phyloP scores from a whole-genome alignment of 2,797 vertebrate species.

The Linurgus olivaceus region DNA sequence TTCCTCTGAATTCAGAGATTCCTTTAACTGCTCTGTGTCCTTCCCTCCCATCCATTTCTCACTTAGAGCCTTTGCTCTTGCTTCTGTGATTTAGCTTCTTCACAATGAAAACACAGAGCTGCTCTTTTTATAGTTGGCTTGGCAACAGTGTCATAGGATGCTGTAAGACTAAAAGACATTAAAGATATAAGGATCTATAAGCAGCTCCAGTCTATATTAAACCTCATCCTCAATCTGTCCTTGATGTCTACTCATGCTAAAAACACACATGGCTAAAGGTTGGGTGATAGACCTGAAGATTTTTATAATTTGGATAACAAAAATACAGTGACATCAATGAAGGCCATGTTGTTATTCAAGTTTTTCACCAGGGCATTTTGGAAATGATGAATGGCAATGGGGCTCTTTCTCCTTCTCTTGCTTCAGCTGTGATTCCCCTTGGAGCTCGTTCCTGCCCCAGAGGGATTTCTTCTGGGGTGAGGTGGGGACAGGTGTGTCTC shows the following conservation, averaged over 20 bases:
- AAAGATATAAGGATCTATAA: not conserved
- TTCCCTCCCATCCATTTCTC: not conserved
- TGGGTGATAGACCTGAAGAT: not conserved
- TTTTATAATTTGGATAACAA: not conserved
- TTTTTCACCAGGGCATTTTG: not conserved
- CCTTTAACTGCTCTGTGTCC: not conserved
- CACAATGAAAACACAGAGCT: not conserved
- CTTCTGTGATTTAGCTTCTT: not conserved
- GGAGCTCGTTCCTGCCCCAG: not conserved
- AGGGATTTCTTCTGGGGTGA: not conserved
- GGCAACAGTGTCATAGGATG: not conserved
- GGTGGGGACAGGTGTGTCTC: not conserved
- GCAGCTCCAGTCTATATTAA: not conserved
- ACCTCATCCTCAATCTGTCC: not conserved
- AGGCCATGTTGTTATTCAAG: not conserved
- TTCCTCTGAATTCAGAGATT: not conserved
- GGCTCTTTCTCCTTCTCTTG: not conserved
- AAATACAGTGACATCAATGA: fast-evolving
- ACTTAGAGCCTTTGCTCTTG: not conserved
- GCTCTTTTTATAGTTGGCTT: not conserved
- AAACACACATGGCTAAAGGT: not conserved
- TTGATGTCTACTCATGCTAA: not conserved
- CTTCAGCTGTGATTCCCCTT: not conserved
- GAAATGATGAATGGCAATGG: not conserved
- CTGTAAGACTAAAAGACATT: not conserved